Base-by-base conservation (phyloP, 2,888 invertebrate genomes). In the Drosophila neonasuta region DNA sequence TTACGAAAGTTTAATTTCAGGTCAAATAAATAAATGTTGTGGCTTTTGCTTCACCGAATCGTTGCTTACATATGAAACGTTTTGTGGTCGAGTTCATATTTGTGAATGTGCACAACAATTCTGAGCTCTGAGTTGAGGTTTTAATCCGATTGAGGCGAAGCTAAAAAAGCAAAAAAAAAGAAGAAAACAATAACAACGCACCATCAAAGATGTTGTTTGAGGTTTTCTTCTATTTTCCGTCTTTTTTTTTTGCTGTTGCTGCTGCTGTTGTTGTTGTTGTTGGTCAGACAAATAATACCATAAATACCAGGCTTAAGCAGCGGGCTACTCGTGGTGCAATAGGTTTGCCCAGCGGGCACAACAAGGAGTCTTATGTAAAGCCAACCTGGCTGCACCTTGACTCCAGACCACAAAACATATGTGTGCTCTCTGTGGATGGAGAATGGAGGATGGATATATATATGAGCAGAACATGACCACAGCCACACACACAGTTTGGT, bases 81-180 rank as follows among this genome's bases (percentile, higher is more conserved):
- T 24, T 29, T 45, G 32, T 55, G 42, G 9, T 24, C 10, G 10
- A 39, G 42, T 52, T 48, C 13, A 49, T 52, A 52, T 48, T 63
- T 44, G 17, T 9, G 29, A 15, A 20, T 39, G 44, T 48, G 10
- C 36, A 24, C 44, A 55, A 32, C 20, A 55, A 51, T 49, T 48
- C 32, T 44, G 44, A 45, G 56, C 58, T 24, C 30, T 41, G 45
- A 45, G 56, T 60, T 24, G 24, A 17, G 39, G 10, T 49, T 68
- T 58, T 71, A 74, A 74, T 71, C 75, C 71, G 75, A 67, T 71
- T 74, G 59, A 7, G 59, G 42, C 10, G n/a, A 49, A 32, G 32
- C 8, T 54, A 13, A 24, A 51, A 68, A 51, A 59, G 24, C 24
- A 24, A 24, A 24, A 24, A 24, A 24, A 24, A 24, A 55, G 45